Conservation (phyloP, 2,797 vertebrate genomes). For the Triplophysa yarkandensis region DNA sequence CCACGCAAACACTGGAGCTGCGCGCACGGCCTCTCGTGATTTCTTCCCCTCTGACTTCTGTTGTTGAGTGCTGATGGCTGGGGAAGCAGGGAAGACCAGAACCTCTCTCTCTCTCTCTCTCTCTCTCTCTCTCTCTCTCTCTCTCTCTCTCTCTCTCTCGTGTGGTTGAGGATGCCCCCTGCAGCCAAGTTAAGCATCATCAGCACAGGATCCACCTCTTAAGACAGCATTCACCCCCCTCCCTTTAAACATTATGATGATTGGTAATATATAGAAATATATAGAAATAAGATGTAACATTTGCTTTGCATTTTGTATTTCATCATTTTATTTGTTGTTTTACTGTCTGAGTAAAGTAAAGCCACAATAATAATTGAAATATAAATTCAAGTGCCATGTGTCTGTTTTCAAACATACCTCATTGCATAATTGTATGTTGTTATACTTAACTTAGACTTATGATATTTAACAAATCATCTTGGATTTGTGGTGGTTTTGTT, state of each 20-base stretch:
- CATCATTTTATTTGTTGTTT: too few species aligned
- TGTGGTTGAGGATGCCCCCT: slow-evolving; percentile 76
- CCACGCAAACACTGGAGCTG: slow-evolving; percentile 40
- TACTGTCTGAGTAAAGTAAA: too few species aligned
- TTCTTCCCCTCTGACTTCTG: slow-evolving; percentile 51
- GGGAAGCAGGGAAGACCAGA: slow-evolving; percentile 66
- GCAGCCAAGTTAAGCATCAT: slow-evolving; percentile 67
- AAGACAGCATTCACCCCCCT: not conserved
- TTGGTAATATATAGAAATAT: too few species aligned
- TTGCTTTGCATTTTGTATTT: too few species aligned
- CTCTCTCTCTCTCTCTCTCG: slow-evolving; percentile 58
- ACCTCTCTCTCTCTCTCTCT: slow-evolving; percentile 52
- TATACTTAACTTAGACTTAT: too few species aligned
- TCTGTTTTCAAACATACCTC: too few species aligned
- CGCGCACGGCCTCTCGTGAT: slow-evolving; percentile 53
- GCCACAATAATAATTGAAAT: too few species aligned
- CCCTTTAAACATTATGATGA: not conserved
- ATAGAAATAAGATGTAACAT: too few species aligned
- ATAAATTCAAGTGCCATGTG: too few species aligned
- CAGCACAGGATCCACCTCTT: slow-evolving; percentile 33
- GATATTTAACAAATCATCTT: too few species aligned
- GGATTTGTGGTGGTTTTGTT: too few species aligned
- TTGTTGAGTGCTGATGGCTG: slow-evolving; percentile 66
- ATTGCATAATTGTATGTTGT: too few species aligned
- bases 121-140: slow-evolving; percentile 67